These are phyloP conservation scores for Cecropterus lyciades DNA, from an alignment of 1,140 invertebrate species.

Conservation along the genomic window DNA sequence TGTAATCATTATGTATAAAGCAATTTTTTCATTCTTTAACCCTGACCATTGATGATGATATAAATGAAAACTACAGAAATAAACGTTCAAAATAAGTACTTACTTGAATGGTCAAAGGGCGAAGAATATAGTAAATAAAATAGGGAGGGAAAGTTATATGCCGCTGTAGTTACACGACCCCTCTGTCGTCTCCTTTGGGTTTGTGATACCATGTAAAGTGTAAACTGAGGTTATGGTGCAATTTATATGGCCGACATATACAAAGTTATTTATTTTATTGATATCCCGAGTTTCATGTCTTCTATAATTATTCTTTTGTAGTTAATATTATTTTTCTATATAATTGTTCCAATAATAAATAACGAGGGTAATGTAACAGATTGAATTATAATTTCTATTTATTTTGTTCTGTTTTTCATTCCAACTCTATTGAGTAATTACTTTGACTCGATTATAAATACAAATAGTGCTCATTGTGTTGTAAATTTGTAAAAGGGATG, in stretches of 20 bases:
- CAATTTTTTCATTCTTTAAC: conserved; percentile 23
- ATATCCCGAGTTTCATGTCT: background rate
- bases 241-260: conserved; percentile 28
- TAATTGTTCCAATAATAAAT: background rate
- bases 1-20: conserved; percentile 14
- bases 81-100: conserved; percentile 3
- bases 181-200: conserved; percentile 22
- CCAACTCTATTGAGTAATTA: conserved; percentile 64
- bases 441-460: conserved; percentile 51
- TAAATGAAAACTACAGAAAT: too few relatives aligned
- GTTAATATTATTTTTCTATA: conserved; percentile 1
- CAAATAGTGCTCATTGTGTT: conserved; percentile 66
- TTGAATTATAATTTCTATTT: conserved; percentile 48
- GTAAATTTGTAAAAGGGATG: conserved; percentile 55
- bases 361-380: conserved; percentile 19
- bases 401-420: conserved; percentile 68
- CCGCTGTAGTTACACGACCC: conserved; percentile 11
- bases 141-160: conserved; percentile 1
- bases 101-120: conserved; percentile 13
- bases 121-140: conserved; percentile 16
- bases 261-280: conserved; percentile 12
- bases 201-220: conserved; percentile 27
- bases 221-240: conserved; percentile 63
- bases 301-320: conserved; percentile 12
- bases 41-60: background rate